phyloP scores from a whole-genome alignment of 2,797 vertebrate genomes.

The Tenualosa ilisha region DNA sequence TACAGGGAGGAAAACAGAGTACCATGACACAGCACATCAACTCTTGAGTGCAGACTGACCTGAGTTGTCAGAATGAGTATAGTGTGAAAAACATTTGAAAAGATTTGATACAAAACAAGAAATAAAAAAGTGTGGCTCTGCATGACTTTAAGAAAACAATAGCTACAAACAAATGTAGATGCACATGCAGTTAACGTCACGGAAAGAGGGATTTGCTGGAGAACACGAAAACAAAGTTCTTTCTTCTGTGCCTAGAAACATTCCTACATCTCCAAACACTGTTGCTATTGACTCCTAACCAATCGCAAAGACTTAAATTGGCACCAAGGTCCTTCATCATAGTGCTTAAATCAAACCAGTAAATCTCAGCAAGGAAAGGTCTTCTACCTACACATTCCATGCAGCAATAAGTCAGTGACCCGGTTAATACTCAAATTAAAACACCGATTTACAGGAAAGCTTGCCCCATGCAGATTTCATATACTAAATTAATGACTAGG shows the following conservation, averaged over 20 bases:
- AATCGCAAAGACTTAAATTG: not conserved
- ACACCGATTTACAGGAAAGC: not conserved
- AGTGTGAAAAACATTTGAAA: not conserved
- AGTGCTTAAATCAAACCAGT: not conserved
- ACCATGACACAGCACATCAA: not conserved
- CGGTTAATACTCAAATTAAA: conserved; percentile 11
- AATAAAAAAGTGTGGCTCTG: no score
- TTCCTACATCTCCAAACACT: conserved; percentile 55
- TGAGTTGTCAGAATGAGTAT: not conserved
- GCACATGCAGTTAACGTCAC: conserved; percentile 37
- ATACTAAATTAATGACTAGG: not conserved
- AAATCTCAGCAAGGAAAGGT: not conserved
- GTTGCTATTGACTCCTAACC: conserved; percentile 52
- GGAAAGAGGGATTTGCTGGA: conserved; percentile 54
- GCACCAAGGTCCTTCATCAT: not conserved
- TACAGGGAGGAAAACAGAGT: not conserved
- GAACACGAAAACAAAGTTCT: conserved; percentile 46
- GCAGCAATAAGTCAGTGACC: not conserved
- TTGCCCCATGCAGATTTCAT: conserved; percentile 8
- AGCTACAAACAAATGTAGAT: conserved; percentile 30
- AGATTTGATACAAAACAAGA: no score
- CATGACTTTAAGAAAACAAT: conserved; percentile 6
- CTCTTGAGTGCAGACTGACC: not conserved
- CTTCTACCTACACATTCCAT: not conserved
- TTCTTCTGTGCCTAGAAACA: conserved; percentile 51